Base-by-base conservation (phyloP, 1,140 invertebrate species). In the Thaumetopoea pityocampa region DNA sequence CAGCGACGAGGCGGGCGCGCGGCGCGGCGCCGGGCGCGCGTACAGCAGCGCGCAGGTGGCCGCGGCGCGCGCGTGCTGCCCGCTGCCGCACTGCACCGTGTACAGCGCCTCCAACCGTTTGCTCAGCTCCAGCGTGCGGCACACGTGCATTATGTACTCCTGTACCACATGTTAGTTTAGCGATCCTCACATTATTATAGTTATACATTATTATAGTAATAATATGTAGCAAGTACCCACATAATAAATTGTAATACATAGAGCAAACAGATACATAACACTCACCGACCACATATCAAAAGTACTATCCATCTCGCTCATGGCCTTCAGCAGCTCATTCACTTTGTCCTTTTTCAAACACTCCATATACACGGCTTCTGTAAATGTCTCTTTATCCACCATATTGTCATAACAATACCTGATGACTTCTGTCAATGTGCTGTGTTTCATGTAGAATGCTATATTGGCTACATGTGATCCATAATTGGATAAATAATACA, bases 21-120 rank as follows among this genome's bases (percentile, higher is more conserved):
- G 27, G 0, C 29, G 4, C 43, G 43, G 17, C 22, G 43, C 45
- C 2, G 72, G 69, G 4, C 88, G 78, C 0, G 87, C 72, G 62
- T 93, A 93, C 61, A 93, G 90, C 42, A 88, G 86, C 4, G 92
- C 90, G 51, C 92, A 93, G 0, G 92, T 92, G 76, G 93, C 92
- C 0, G 91, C 88, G 0, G 92, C 92, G 37, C 92, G 84, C 3
- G 92, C 85, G 34, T 89, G 88, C 70, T 93, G 92, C 4, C 87
- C 88, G 52, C 91, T 89, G 10, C 89, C 88, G 3, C 89, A 66
- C 61, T 94, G 92, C 19, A 93, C 51, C 29, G 90, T 87, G 76
- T 93, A 93, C 1, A 94, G 69, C 2, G 87, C 88, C 48, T 93
- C 86, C 1, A 92, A 65, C 1, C 89, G 86, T 30, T 89, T 87